A percentile compares a stretch with the other conserved stretches of the same genome.
phyloP scores from a whole-genome alignment of 2,888 invertebrate genomes.

The Xanthia icteritia region DNA sequence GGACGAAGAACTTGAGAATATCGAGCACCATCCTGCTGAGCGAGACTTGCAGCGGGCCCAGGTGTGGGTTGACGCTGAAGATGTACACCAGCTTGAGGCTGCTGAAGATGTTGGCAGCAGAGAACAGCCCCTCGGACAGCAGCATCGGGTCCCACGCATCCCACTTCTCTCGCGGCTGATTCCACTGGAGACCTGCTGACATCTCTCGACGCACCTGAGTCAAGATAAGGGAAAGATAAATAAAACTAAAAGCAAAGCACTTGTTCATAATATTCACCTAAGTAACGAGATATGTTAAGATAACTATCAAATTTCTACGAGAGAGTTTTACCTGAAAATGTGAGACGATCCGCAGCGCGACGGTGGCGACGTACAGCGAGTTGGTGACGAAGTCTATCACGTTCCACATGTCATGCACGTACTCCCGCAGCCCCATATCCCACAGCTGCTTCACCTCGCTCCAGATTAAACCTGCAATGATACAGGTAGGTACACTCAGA shows the following conservation, averaged over 20 bases:
- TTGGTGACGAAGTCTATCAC: slow-evolving; percentile 99
- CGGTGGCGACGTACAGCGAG: slow-evolving; percentile 98
- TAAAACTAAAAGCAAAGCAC: background rate
- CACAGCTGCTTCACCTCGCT: slow-evolving; percentile 99
- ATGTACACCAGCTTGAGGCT: slow-evolving; percentile 99
- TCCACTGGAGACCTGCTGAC: slow-evolving; percentile 90
- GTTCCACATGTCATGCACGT: slow-evolving; percentile 99
- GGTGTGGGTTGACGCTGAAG: slow-evolving; percentile 99
- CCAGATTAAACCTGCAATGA: slow-evolving; percentile 96
- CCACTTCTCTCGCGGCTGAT: slow-evolving; percentile 97
- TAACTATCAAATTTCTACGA: background rate
- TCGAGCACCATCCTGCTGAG: slow-evolving; percentile 98
- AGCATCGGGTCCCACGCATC: slow-evolving; percentile 99
- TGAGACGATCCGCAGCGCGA: slow-evolving; percentile 97
- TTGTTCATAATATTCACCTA: background rate
- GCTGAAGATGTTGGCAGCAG: slow-evolving; percentile 98
- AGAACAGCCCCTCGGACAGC: slow-evolving; percentile 98
- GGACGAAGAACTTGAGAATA: slow-evolving; percentile 98
- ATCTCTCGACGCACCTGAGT: slow-evolving; percentile 94
- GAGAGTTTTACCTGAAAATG: slow-evolving; percentile 94
- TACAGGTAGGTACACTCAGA: background rate
- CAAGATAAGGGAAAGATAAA: slow-evolving; percentile 2
- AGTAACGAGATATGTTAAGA: background rate
- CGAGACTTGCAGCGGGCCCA: slow-evolving; percentile 98
- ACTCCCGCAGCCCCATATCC: slow-evolving; percentile 99